A percentile compares a stretch with the other conserved stretches of the same genome.
phyloP scores from a whole-genome alignment of 2,888 invertebrate genomes.

The Hetaerina titia region DNA sequence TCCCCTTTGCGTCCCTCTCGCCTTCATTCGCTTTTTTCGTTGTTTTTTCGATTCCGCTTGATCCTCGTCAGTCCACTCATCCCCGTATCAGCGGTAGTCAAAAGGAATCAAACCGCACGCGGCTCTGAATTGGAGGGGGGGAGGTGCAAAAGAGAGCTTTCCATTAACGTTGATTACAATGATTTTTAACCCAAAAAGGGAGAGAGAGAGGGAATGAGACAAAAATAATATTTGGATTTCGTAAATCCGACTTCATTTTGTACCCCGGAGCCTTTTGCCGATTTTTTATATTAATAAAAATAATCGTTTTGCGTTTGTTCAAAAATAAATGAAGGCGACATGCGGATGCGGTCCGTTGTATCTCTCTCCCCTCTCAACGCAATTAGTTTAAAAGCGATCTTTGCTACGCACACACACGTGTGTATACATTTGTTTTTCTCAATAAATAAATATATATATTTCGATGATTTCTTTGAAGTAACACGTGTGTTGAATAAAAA shows the following conservation, averaged over 20 bases:
- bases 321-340: background rate
- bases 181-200: background rate
- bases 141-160: background rate
- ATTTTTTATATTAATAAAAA: background rate
- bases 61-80: background rate
- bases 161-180: slow-evolving; percentile 25
- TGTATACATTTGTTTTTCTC: background rate
- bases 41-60: background rate
- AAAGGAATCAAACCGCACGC: slow-evolving; percentile 23
- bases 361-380: background rate
- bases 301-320: background rate
- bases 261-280: background rate
- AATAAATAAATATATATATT: no score
- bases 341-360: background rate
- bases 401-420: background rate
- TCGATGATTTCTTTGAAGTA: no score
- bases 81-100: slow-evolving; percentile 26
- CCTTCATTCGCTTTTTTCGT: background rate
- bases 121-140: background rate
- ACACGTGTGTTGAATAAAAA: no score
- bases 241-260: slow-evolving; percentile 14
- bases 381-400: background rate
- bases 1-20: no score
- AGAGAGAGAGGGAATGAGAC: slow-evolving; percentile 5
- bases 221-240: background rate